These are phyloP conservation scores for Aculops lycopersici DNA, from an alignment of 1,140 invertebrate species.

Conservation along the genomic window DNA sequence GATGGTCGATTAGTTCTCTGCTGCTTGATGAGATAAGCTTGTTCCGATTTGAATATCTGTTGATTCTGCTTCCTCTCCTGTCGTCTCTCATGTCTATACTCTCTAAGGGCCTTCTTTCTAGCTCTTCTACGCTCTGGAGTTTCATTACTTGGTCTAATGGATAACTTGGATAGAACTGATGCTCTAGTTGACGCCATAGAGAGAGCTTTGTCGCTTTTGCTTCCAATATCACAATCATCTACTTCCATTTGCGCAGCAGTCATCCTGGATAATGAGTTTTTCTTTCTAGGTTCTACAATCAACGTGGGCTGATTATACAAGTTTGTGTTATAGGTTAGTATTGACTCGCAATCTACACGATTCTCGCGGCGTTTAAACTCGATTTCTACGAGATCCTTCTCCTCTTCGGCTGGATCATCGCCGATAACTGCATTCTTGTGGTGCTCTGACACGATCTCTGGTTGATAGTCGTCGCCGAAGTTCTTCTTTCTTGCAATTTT, in stretches of 20 bases:
- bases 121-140: slow-evolving; percentile 39
- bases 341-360: slow-evolving; percentile 10
- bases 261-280: slow-evolving; percentile 19
- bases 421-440: not conserved
- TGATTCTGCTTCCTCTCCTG: slow-evolving; percentile 4
- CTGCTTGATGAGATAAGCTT: not conserved
- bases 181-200: slow-evolving; percentile 14
- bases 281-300: slow-evolving; percentile 28
- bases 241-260: slow-evolving; percentile 30
- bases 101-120: slow-evolving; percentile 45
- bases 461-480: not conserved
- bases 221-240: slow-evolving; percentile 17
- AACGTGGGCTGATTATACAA: slow-evolving; percentile 62
- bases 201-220: slow-evolving; percentile 3
- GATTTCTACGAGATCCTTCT: slow-evolving; percentile 7
- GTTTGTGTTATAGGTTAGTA: slow-evolving; percentile 36
- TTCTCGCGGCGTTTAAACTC: slow-evolving; percentile 5
- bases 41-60: not conserved
- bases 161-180: slow-evolving; percentile 6
- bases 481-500: not conserved
- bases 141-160: slow-evolving; percentile 46
- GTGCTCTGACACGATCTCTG: not conserved
- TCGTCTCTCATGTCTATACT: slow-evolving; percentile 29
- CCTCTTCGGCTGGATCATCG: not conserved
- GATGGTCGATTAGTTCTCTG: not conserved